Evolutionary conservation across 1,140 invertebrate genomes (phyloP), one percentile per base, ranked within the genome.

Genomic region (Cydia fagiglandana): DNA sequence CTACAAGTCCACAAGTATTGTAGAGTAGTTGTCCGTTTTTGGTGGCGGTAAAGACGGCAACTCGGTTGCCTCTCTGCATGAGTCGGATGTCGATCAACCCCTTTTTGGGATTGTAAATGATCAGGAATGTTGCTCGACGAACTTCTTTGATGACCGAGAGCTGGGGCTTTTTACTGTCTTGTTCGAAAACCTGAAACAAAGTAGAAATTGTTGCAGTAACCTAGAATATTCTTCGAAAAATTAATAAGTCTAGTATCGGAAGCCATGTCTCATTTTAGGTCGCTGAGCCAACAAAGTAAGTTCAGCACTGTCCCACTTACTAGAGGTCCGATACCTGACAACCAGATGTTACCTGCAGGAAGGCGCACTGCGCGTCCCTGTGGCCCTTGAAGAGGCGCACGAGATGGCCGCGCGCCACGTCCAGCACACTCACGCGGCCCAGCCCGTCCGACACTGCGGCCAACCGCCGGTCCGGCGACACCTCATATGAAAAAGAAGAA

Each of bases 381-480:
- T 98, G 99, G 10, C 98, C 98, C 94, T 99, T 99, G 94, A 98
- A 98, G 88, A 99, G 96, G 76, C 97, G 94, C 20, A 99, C 88
- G 20, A 96, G 95, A 74, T 97, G 94, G 9, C 97, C 97, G 84
- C 94, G 95, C 50, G 94, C 94, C 28, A 97, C 95, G 91, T 99
- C 98, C 15, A 99, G 87, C 3, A 99, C 93, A 68, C 96, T 94
- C 0, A 99, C 96, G 81, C 98, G 94, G 17, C 98, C 98, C 84
- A 98, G 95, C 80, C 95, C 95, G 93, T 99, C 98, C 1, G 96
- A 95, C 15, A 98, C 94, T 1, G 96, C 97, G 5, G 96, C 97
- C 4, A 98, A 93, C 20, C 95, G 95, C 61, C 96, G 95, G 85
- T 97, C 96, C 0, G 97, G 98, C 20, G 97, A 98, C 64, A 97